Conservation (phyloP, 2,113 vertebrate species). For the Lagopus muta region DNA sequence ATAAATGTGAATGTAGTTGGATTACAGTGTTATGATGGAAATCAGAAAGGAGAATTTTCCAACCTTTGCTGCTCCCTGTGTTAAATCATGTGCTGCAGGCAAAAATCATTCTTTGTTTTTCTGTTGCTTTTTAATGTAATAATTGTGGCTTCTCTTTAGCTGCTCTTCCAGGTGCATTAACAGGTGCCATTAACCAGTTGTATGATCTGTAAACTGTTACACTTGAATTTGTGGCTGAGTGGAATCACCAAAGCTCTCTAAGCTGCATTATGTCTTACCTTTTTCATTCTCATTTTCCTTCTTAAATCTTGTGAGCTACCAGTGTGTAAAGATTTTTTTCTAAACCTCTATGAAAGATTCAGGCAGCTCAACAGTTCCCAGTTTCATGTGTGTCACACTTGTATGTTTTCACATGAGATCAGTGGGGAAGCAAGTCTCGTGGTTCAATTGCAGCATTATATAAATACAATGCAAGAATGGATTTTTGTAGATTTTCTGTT, state of each 20-base stretch:
- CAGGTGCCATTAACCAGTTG: background rate
- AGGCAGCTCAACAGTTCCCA: background rate
- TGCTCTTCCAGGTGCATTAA: background rate
- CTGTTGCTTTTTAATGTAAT: background rate
- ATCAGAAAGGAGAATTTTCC: background rate
- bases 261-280: background rate
- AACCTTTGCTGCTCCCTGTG: background rate
- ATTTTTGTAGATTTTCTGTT: background rate
- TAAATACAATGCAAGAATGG: background rate
- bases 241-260: background rate
- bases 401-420: background rate
- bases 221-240: background rate
- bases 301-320: background rate
- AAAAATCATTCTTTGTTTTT: background rate
- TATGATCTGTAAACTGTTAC: background rate
- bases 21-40: background rate
- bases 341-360: background rate
- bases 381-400: background rate
- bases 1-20: background rate
- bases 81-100: slow-evolving; percentile 31
- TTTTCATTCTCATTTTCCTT: background rate
- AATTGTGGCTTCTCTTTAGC: slow-evolving; percentile 25
- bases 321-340: background rate
- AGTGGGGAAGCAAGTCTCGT: background rate
- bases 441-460: background rate